Evolutionary conservation across 2,888 invertebrate species (phyloP).

Genomic region (Beris morrisii): DNA sequence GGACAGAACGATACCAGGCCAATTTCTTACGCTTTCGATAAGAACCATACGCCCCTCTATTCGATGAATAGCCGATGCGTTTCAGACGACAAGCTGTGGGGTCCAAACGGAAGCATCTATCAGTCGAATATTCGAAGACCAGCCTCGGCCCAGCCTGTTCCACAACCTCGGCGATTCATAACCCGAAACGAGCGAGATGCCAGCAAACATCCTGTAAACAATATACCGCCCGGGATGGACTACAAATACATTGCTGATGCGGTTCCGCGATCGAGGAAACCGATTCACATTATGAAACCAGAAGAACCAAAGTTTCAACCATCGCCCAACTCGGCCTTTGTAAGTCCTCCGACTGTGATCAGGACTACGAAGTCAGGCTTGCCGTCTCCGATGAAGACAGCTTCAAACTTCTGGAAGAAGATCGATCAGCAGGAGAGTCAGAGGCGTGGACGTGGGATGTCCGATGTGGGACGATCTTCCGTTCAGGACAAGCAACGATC

Average conservation of each 20-base stretch:
- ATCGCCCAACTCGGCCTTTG: conserved; percentile 48
- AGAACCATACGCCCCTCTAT: conserved; percentile 40
- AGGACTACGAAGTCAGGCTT: conserved; percentile 52
- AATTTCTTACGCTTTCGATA: conserved; percentile 61
- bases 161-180: conserved; percentile 32
- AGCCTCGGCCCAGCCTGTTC: conserved; percentile 43
- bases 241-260: conserved; percentile 73
- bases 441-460: conserved; percentile 45
- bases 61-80: conserved; percentile 50
- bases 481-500: conserved; percentile 49
- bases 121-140: conserved; percentile 46
- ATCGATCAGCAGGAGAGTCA: conserved; percentile 61
- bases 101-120: conserved; percentile 48
- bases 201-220: neutral
- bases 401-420: conserved; percentile 67
- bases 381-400: conserved; percentile 55
- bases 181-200: conserved; percentile 17
- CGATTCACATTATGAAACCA: conserved; percentile 66
- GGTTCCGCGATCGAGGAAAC: conserved; percentile 71
- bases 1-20: conserved; percentile 58
- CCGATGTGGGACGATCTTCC: conserved; percentile 35
- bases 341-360: conserved; percentile 45
- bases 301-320: conserved; percentile 51
- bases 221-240: conserved; percentile 49
- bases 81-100: conserved; percentile 56